Evolutionary conservation across 1,140 invertebrate species (phyloP).

Genomic region (Plectus sambesii): DNA sequence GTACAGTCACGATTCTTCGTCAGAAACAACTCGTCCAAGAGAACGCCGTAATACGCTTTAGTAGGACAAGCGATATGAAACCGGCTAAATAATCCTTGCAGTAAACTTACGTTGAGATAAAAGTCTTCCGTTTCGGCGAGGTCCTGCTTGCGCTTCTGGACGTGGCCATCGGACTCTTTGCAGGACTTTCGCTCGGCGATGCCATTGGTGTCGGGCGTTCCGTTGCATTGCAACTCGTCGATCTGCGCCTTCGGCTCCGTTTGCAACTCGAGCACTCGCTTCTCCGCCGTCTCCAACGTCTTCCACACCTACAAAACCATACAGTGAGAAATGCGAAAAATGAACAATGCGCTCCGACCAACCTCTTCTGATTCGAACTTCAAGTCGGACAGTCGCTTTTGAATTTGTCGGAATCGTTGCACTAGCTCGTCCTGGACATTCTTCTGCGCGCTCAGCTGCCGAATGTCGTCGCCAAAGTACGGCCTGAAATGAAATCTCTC

Average conservation of each 20-base stretch:
- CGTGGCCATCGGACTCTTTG: conserved; percentile 49
- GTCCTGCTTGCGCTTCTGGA: conserved; percentile 61
- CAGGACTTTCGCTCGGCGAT: not conserved
- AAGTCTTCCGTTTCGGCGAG: conserved; percentile 75
- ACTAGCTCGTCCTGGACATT: conserved; percentile 66
- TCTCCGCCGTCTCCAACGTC: conserved; percentile 79
- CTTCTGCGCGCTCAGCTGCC: conserved; percentile 50
- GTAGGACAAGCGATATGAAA: conserved; percentile 1
- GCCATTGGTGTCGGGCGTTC: conserved; percentile 4
- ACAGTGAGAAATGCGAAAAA: conserved; percentile 14
- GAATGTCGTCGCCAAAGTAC: conserved; percentile 40
- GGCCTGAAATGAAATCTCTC: conserved; percentile 23
- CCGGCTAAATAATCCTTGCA: conserved; percentile 13
- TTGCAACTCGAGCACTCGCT: conserved; percentile 29
- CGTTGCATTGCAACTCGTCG: conserved; percentile 2
- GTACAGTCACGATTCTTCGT: not conserved
- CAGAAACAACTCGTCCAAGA: not conserved
- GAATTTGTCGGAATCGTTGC: conserved; percentile 64
- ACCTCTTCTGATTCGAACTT: conserved; percentile 81
- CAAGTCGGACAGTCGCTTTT: conserved; percentile 64
- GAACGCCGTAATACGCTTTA: too few relatives aligned
- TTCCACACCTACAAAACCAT: conserved; percentile 61
- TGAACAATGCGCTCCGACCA: conserved; percentile 5
- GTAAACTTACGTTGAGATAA: conserved; percentile 62
- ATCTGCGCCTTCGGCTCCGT: conserved; percentile 27